Base-by-base conservation (phyloP, 2,113 vertebrate species). In the Lanius collurio region DNA sequence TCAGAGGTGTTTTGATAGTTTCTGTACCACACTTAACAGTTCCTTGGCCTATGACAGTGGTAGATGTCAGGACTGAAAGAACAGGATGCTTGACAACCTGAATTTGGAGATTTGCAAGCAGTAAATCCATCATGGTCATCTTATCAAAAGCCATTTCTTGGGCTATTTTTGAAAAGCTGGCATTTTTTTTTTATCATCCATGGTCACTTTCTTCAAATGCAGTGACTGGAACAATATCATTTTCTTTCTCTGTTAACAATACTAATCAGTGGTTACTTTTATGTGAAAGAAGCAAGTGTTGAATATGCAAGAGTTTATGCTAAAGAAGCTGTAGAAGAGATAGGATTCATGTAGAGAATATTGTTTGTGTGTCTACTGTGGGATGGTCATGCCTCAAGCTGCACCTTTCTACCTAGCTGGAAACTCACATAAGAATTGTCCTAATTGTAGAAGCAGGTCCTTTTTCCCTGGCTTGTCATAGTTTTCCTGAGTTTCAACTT, bases 351-450 rank as follows among this genome's bases (percentile, higher is more conserved):
- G 4, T n/a, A 68, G 23, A 76, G 3, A 50, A 19, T 56, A 50
- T 31, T 69, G 7, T 19, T 46, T 74, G 9, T 52, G 6, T 59
- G 6, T 76, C 73, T 50, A 15, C 9, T n/a, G 22, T 64, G 19
- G 22, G 7, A 44, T 2, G 44, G 13, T 70, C 1, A 2, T 26
- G 7, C 3, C 3, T 9, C 6, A 3, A 8, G 12, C 55, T 84
- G 7, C n/a, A 89, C 6, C 1, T 68, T 88, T 67, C 47, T 39
- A 7, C 15, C 7, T 42, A 46, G 22, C 0, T n/a, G 35, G 39
- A 82, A 87, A 88, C 7, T 59, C 53, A 47, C 3, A 2, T 27
- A 6, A 24, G 11, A 20, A 30, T 75, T 52, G 16, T 33, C 6
- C 3, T 50, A 63, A 64, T 37, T 30, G 10, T 13, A 78, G 33